Evolutionary conservation across 1,140 invertebrate genomes (phyloP), one percentile per base, ranked within the genome.

Genomic region (Pinna nobilis): DNA sequence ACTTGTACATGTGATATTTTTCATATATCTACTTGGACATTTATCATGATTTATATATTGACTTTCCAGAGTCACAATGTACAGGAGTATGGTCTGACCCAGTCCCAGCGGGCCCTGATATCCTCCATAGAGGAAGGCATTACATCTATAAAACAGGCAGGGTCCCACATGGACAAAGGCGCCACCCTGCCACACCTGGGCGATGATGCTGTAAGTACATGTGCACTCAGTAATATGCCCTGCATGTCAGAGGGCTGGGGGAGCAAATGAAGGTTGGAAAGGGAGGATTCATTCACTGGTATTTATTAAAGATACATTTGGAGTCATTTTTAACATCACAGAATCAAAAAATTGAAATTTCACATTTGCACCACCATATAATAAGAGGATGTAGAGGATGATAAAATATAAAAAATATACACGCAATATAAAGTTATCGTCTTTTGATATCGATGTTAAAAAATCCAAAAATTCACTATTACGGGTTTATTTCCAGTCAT

Each of bases 21-120:
- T n/a, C n/a, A n/a, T n/a, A n/a, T n/a, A n/a, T n/a, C n/a, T n/a
- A n/a, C n/a, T n/a, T n/a, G n/a, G n/a, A n/a, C n/a, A n/a, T n/a
- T n/a, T n/a, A n/a, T n/a, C n/a, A n/a, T n/a, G n/a, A n/a, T n/a
- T n/a, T 49, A 2, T 49, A n/a, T 49, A n/a, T 7, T 1, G 20
- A n/a, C 11, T 49, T 6, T 80, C 20, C 76, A 86, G 84, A 83
- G 83, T 20, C 82, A 84, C 60, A 76, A 67, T 13, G 75, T 81
- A 25, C 64, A 81, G 49, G 79, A 84, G 60, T 72, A 79, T 50
- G 93, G 97, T 3, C 88, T 97, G 71, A 92, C 93, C 37, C 95
- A 97, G 88, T 96, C 97, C 44, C 97, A 99, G 90, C 91, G 95
- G 79, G 97, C 96, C 4, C 91, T 99, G 65, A 86, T 98, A 20